Base-by-base conservation (phyloP, 2,113 vertebrate species). In the Lasiurus cinereus region DNA sequence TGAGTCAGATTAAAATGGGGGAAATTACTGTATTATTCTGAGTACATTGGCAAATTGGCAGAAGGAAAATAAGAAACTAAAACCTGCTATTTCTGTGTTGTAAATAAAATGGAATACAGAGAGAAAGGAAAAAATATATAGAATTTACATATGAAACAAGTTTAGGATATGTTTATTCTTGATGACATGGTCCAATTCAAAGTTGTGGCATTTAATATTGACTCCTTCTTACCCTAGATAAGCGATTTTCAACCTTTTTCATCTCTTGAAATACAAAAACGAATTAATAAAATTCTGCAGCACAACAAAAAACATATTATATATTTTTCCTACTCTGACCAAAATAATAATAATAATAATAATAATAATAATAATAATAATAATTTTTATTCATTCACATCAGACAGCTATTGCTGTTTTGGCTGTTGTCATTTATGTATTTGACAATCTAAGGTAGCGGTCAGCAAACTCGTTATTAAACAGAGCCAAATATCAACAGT, bases 21-120 rank as follows among this genome's bases (percentile, higher is more conserved):
- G 67, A 84, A 76, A 74, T 78, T 36, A 76, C 36, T 73, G 56
- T 66, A 43, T 3, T 86, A 10, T 80, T 83, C 62, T 69, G 43
- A 92, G 43, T 54, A 64, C 48, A 76, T 76, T 74, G 52, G 22
- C 56, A 48, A 64, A 88, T 54, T 33, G 1, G 27, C 46, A 88
- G 12, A 43, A 88, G 50, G 18, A 94, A 95, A 72, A 33, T 79
- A 33, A 84, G 43, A 93, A 90, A 62, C 19, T 48, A 84, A 88
- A 94, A 18, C 31, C 29, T 76, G 8, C 46, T 16, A 36, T 59
- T 95, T 93, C 74, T 91, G 31, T 31, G 0, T 85, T 80, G 72
- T 88, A 59, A 84, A 24, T 92, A 90, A 93, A 96, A 82, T 50
- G 29, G 33, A 70, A 84, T 84, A 29, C 12, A 64, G 43, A 73